Conservation (phyloP, 2,888 invertebrate genomes). For the Drosophila paramelanica region DNA sequence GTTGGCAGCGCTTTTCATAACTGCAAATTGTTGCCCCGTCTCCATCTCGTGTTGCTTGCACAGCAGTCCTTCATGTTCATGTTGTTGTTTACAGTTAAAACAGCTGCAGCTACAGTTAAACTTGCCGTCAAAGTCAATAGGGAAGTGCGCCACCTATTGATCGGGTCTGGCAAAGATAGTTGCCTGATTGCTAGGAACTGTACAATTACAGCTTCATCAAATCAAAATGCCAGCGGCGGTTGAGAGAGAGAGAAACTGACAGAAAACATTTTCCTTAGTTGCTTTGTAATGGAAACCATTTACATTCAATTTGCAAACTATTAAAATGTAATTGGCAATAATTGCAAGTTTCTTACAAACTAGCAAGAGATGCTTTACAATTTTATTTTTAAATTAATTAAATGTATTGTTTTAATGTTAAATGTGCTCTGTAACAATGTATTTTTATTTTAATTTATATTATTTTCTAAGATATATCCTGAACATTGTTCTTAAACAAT, state of each 20-base stretch:
- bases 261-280: background rate
- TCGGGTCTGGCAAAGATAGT: background rate
- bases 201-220: slow-evolving; percentile 12
- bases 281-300: background rate
- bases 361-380: too few species aligned
- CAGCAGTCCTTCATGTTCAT: slow-evolving; percentile 3
- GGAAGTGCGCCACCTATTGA: slow-evolving; percentile 16
- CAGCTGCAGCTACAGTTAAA: slow-evolving; percentile 15
- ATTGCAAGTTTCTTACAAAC: too few species aligned
- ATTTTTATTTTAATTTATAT: too few species aligned
- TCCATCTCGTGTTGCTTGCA: slow-evolving; percentile 10
- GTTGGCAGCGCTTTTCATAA: slow-evolving; percentile 71
- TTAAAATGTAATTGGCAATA: background rate
- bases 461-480: background rate
- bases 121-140: slow-evolving; percentile 18
- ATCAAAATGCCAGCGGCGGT: background rate
- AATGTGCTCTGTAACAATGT: too few species aligned
- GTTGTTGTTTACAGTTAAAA: slow-evolving; percentile 31
- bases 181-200: slow-evolving; percentile 8
- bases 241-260: background rate
- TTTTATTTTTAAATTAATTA: too few species aligned
- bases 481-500: too few species aligned
- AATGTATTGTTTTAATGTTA: too few species aligned
- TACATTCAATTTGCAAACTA: background rate
- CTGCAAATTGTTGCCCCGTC: slow-evolving; percentile 55